phyloP scores from a whole-genome alignment of 2,113 vertebrate genomes.

The Pithys albifrons region DNA sequence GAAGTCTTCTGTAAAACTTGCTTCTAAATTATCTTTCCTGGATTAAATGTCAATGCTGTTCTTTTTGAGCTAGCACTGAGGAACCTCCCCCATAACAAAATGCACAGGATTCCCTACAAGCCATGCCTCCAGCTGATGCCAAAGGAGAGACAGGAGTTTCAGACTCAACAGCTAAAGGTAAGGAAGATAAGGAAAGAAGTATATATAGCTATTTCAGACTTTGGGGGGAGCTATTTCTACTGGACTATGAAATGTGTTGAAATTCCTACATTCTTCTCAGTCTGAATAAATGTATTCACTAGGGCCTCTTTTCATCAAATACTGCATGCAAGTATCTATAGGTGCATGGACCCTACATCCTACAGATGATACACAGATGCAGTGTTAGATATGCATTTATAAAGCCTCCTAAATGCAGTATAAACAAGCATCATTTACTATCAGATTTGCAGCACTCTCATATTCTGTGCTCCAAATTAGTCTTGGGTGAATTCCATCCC shows the following conservation, averaged over 20 bases:
- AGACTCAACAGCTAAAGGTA: background rate
- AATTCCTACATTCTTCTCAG: background rate
- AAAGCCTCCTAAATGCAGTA: background rate
- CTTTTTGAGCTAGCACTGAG: background rate
- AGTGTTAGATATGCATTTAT: background rate
- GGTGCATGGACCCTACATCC: background rate
- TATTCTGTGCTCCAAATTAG: background rate
- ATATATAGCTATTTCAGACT: background rate
- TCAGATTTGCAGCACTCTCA: background rate
- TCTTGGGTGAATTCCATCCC: background rate
- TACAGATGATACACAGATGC: background rate
- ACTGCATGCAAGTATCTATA: background rate
- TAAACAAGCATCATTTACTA: background rate
- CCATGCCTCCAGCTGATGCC: background rate
- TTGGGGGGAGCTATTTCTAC: background rate
- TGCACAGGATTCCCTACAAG: background rate
- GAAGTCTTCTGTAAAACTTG: constrained; percentile 6
- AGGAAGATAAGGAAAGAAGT: background rate
- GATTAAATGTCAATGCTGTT: constrained; percentile 3
- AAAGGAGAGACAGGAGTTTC: background rate
- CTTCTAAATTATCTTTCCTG: background rate
- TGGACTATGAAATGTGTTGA: background rate
- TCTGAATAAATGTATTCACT: background rate
- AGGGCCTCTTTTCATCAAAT: background rate
- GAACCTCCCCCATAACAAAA: background rate